phyloP scores from a whole-genome alignment of 1,140 invertebrate species.

The Drosophila sp. region DNA sequence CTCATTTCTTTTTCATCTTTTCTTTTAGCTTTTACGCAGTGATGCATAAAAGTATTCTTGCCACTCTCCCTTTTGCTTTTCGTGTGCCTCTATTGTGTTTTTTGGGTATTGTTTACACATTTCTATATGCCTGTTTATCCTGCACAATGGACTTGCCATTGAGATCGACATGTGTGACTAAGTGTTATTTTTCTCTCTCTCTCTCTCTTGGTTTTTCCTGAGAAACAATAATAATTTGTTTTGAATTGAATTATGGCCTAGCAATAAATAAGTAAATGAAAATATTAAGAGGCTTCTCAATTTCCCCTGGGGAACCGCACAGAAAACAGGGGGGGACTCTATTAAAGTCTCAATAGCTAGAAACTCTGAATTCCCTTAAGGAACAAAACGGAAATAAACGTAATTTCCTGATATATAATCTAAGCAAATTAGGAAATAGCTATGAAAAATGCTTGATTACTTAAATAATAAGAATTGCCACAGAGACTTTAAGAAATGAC shows the following conservation, averaged over 20 bases:
- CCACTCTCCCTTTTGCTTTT: background rate
- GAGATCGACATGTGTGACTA: slow-evolving; percentile 8
- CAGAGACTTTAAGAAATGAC: background rate
- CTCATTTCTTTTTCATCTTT: background rate
- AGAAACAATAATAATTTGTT: slow-evolving; percentile 6
- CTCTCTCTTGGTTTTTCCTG: background rate
- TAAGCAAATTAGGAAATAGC: background rate
- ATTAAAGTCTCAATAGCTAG: background rate
- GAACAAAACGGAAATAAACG: background rate
- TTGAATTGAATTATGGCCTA: slow-evolving; percentile 11
- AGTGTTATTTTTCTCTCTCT: slow-evolving; percentile 4
- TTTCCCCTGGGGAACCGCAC: background rate
- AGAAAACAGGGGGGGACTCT: background rate
- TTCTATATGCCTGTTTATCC: background rate
- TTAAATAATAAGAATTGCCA: background rate
- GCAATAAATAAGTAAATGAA: slow-evolving; percentile 9
- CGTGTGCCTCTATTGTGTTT: too few species aligned
- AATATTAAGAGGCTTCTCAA: slow-evolving; percentile 11
- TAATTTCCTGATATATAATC: background rate
- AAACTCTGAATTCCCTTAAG: background rate
- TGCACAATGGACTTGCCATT: slow-evolving; percentile 11
- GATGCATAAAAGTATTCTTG: background rate
- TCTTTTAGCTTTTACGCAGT: background rate
- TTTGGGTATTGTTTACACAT: slow-evolving; percentile 7
- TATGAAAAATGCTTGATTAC: background rate